phyloP scores from a whole-genome alignment of 2,113 vertebrate genomes.

The Poecilia latipinna region DNA sequence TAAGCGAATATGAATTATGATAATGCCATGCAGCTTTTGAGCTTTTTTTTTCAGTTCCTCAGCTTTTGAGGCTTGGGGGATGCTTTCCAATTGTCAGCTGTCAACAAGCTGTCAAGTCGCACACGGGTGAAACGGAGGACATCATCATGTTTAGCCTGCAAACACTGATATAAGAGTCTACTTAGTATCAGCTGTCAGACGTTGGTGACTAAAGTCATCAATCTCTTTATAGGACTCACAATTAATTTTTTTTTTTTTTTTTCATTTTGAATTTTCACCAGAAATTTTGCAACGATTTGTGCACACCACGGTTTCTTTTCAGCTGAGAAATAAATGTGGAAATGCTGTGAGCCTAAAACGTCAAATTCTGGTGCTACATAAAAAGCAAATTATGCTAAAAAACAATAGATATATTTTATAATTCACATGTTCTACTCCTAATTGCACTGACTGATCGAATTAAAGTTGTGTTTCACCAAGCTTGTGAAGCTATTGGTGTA shows the following conservation, averaged over 20 bases:
- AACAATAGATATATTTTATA: not conserved
- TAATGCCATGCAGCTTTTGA: not conserved
- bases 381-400: not conserved
- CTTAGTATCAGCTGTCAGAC: conserved; percentile 8
- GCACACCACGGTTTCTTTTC: not conserved
- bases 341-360: not conserved
- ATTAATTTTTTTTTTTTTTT: not conserved
- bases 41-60: not conserved
- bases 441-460: no score
- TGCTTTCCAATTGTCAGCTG: conserved; percentile 8
- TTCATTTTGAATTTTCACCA: not conserved
- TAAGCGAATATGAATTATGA: conserved; percentile 3
- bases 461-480: no score
- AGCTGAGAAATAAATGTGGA: not conserved
- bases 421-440: no score
- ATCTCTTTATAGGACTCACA: not conserved
- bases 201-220: not conserved
- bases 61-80: not conserved
- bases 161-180: conserved; percentile 1
- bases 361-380: not conserved
- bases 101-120: conserved; percentile 5
- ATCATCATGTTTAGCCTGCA: conserved; percentile 1
- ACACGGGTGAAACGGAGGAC: not conserved
- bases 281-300: not conserved
- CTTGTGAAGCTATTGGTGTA: no score